Base-by-base conservation (phyloP, 1,140 invertebrate species). In the Leptopilina clavipes region DNA sequence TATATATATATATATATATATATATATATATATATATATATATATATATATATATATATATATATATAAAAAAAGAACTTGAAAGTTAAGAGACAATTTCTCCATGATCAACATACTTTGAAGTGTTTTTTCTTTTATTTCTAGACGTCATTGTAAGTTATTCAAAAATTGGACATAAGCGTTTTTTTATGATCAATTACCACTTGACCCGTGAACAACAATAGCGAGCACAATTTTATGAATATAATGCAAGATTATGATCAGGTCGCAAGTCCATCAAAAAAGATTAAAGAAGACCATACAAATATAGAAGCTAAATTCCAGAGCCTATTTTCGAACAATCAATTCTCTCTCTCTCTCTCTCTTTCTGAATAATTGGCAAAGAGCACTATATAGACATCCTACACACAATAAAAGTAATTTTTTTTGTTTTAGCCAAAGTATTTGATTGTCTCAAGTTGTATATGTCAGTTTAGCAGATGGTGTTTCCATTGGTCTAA, bases 171-270 rank as follows among this genome's bases (percentile, higher is more conserved):
- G 14, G n/a, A 52, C 48, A 6, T 52, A 52, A 6, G 6, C 14
- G 6, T 45, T 45, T n/a, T 44, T 45, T 52, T 52, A 52, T 17
- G 48, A 17, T 52, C 48, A 52, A 52, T 52, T 52, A 52, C 48
- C 17, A 17, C 14, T 52, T 52, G 48, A 52, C 48, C 48, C 48
- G 48, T n/a, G 5, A 52, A 17, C 45, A 48, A 48, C 11, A 48
- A 48, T 52, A 17, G 14, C 48, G n/a, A 52, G 14, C 3, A 40
- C 37, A 40, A 40, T 40, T 40, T 40, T 40, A 17, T 52, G 48
- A 52, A 17, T 52, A 52, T n/a, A 52, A 52, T 17, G 5, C 14
- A 17, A 8, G 6, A 17, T 17, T 8, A 40, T 17, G 48, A 52
- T n/a, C n/a, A 52, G 3, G 14, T n/a, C n/a, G n/a, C 48, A 52